phyloP scores from a whole-genome alignment of 1,140 invertebrate species.

The Drosophila carrolli region DNA sequence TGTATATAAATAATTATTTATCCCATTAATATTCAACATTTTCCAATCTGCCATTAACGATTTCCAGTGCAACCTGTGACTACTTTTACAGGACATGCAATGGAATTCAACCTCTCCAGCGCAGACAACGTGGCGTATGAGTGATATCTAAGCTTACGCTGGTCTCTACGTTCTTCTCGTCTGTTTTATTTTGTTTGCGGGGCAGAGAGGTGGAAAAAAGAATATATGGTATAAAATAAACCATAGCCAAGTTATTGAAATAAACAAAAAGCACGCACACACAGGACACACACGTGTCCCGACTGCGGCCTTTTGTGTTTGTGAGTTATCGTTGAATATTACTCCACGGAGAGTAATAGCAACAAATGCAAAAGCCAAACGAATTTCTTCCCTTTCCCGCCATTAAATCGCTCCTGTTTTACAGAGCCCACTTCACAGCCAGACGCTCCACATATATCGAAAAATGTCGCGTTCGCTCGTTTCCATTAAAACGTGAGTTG shows the following conservation, averaged over 20 bases:
- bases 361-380: conserved; percentile 50
- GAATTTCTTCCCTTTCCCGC: conserved; percentile 14
- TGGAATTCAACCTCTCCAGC: conserved; percentile 6
- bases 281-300: conserved; percentile 35
- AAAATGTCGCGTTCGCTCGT: conserved; percentile 55
- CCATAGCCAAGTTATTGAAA: conserved; percentile 72
- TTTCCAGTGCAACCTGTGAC: not conserved
- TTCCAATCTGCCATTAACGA: not conserved
- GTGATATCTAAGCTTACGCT: conserved; percentile 55
- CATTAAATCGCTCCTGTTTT: not conserved
- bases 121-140: conserved; percentile 68
- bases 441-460: conserved; percentile 46
- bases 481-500: conserved; percentile 65
- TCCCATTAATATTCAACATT: no score
- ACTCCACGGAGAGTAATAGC: conserved; percentile 75
- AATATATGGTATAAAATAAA: conserved; percentile 7
- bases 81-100: not conserved
- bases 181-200: conserved; percentile 3
- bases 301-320: conserved; percentile 44
- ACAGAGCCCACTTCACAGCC: conserved; percentile 30
- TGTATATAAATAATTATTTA: no score
- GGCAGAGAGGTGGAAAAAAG: conserved; percentile 3
- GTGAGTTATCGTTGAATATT: conserved; percentile 79
- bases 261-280: conserved; percentile 57
- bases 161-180: conserved; percentile 10